These are phyloP conservation scores for Cryptoleucopteryx plumbea DNA, from an alignment of 2,113 vertebrate species.

Conservation along the genomic window DNA sequence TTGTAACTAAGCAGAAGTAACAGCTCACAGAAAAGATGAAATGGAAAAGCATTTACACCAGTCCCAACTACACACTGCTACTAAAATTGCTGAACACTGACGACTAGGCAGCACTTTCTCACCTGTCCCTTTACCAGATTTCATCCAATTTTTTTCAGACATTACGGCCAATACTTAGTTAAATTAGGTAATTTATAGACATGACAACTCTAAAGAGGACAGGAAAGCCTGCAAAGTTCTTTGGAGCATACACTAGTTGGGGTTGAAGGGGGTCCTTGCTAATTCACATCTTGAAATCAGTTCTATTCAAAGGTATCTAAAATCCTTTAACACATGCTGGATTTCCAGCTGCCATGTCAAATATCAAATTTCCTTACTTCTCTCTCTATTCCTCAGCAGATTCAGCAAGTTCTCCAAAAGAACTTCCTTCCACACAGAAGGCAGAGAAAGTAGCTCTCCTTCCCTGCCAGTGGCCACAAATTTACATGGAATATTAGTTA, in stretches of 20 bases:
- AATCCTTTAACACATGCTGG: background rate
- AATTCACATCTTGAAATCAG: background rate
- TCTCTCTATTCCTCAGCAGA: background rate
- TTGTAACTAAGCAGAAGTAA: background rate
- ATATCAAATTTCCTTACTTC: background rate
- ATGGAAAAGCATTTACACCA: background rate
- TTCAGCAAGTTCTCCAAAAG: background rate
- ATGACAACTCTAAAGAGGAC: background rate
- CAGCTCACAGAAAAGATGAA: background rate
- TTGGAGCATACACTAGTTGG: background rate
- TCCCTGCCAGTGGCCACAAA: background rate
- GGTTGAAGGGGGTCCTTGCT: background rate
- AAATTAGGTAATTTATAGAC: background rate
- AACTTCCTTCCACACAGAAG: background rate
- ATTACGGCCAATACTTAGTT: background rate
- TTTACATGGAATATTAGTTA: background rate
- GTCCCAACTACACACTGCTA: background rate
- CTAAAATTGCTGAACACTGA: background rate
- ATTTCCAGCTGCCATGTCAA: background rate
- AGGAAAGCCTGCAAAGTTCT: background rate
- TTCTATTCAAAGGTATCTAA: background rate
- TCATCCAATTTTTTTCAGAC: background rate
- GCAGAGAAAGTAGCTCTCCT: background rate
- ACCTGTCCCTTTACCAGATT: background rate
- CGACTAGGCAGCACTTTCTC: background rate